A percentile compares a stretch with the other conserved stretches of the same genome.
These are phyloP conservation scores for Paragorgia papillata DNA, from an alignment of 92 coral and sea anemone species.

Conservation along the genomic window DNA sequence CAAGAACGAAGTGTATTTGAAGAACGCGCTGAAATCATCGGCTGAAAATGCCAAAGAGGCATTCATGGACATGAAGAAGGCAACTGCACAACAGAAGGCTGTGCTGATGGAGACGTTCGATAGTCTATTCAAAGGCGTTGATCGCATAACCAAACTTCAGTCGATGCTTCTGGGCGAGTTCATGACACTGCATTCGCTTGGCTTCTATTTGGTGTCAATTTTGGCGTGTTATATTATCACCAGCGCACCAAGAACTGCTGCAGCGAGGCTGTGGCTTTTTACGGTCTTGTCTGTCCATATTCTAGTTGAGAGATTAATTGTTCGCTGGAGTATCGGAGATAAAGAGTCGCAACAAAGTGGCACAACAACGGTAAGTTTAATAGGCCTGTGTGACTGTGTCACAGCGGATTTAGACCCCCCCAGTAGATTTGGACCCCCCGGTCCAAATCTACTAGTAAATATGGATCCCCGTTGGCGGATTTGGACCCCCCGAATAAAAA, in stretches of 20 bases:
- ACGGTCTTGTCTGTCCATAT: conserved; percentile 68
- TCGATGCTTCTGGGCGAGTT: conserved; percentile 97
- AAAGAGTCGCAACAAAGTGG: conserved; percentile 54
- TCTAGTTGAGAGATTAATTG: conserved; percentile 70
- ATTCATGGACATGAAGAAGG: conserved; percentile 83
- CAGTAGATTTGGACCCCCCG: no score
- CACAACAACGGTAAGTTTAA: conserved; percentile 26
- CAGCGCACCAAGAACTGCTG: conserved; percentile 92
- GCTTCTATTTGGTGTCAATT: conserved; percentile 84
- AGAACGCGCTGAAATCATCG: conserved; percentile 75
- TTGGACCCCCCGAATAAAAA: no score
- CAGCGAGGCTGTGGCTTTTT: conserved; percentile 82
- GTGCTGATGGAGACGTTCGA: conserved; percentile 93
- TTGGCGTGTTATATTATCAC: conserved; percentile 89
- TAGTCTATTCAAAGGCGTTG: conserved; percentile 83
- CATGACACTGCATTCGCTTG: conserved; percentile 90
- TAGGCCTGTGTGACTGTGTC: not conserved
- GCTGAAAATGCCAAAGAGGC: conserved; percentile 80
- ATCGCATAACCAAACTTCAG: conserved; percentile 81
- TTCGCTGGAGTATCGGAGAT: conserved; percentile 70
- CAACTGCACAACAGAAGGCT: conserved; percentile 82
- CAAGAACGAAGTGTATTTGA: conserved; percentile 63
- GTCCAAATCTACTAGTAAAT: no score
- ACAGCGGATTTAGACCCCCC: no score
- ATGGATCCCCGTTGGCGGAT: no score